Evolutionary conservation across 1,140 invertebrate genomes (phyloP).

Genomic region (Pseudomyrmex sp.): DNA sequence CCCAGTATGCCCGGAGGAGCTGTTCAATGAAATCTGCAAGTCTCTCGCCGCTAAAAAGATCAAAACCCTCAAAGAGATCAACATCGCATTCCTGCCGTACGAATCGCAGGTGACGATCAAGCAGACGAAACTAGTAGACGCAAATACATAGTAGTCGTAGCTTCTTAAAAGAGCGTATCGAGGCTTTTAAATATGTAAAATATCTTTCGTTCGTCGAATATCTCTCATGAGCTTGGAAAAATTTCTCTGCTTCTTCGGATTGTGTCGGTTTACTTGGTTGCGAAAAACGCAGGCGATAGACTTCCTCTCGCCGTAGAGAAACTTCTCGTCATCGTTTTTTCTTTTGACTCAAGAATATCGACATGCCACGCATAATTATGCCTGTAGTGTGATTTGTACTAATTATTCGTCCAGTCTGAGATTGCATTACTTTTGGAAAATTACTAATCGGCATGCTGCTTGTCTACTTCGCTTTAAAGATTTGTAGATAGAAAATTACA

Average conservation of each 20-base stretch:
- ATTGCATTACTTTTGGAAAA: background rate
- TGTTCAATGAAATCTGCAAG: slow-evolving; percentile 98
- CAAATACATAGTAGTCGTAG: slow-evolving; percentile 37
- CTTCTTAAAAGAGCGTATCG: background rate
- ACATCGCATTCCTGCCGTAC: slow-evolving; percentile 99
- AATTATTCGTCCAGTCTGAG: background rate
- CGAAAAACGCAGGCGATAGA: slow-evolving; percentile 60
- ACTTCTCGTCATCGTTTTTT: slow-evolving; percentile 20
- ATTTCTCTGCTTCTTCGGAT: slow-evolving; percentile 50
- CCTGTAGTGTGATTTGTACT: slow-evolving; percentile 8
- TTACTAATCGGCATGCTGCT: slow-evolving; percentile 39
- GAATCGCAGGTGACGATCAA: slow-evolving; percentile 95
- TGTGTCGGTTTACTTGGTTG: slow-evolving; percentile 29
- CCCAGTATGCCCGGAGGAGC: slow-evolving; percentile 94
- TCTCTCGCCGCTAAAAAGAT: slow-evolving; percentile 97
- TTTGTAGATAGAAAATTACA: background rate
- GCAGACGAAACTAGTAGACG: slow-evolving; percentile 55
- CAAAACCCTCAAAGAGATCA: slow-evolving; percentile 99
- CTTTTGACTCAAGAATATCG: slow-evolving; percentile 9
- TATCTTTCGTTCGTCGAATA: slow-evolving; percentile 30
- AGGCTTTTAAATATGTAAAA: background rate
- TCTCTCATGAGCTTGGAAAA: slow-evolving; percentile 47
- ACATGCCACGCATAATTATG: slow-evolving; percentile 9
- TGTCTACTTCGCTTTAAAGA: slow-evolving; percentile 35
- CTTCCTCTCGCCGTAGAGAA: slow-evolving; percentile 42